Evolutionary conservation across 2,888 invertebrate genomes (phyloP).

Genomic region (Elgonia sp.): DNA sequence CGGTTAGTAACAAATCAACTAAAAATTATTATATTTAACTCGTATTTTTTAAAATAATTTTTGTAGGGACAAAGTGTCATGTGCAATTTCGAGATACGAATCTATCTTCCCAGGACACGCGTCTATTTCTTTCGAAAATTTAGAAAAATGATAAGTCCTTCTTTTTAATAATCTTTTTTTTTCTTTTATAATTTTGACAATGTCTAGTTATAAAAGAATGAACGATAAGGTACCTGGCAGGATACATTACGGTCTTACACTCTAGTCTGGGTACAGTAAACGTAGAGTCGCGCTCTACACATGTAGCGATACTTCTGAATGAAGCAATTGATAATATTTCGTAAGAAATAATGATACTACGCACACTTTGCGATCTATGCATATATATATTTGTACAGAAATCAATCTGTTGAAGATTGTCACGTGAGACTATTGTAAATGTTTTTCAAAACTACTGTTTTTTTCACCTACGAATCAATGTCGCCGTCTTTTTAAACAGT

Average conservation of each 20-base stretch:
- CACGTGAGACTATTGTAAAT: constrained; percentile 46
- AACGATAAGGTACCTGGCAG: constrained; percentile 67
- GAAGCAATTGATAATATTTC: constrained; percentile 70
- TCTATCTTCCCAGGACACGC: constrained; percentile 68
- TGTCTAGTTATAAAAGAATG: constrained; percentile 32
- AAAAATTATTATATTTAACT: constrained; percentile 25
- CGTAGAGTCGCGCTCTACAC: constrained; percentile 61
- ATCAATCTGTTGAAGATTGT: constrained; percentile 68
- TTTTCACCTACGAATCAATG: constrained; percentile 27
- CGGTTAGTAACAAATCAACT: constrained; percentile 2
- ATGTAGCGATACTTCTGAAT: constrained; percentile 66
- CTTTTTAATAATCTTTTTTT: background rate
- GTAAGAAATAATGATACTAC: constrained; percentile 73
- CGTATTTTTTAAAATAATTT: constrained; percentile 30
- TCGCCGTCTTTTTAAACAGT: constrained; percentile 25
- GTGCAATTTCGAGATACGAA: constrained; percentile 69
- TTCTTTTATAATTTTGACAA: constrained; percentile 41
- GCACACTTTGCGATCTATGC: constrained; percentile 63
- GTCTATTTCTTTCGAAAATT: constrained; percentile 31
- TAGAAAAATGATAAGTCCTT: background rate
- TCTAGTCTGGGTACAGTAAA: constrained; percentile 73
- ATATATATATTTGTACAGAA: constrained; percentile 68
- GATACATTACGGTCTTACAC: constrained; percentile 67
- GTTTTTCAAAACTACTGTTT: constrained; percentile 29
- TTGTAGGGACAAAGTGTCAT: constrained; percentile 44